Base-by-base conservation (phyloP, 2,797 vertebrate species). In the Cheirogaleus major region DNA sequence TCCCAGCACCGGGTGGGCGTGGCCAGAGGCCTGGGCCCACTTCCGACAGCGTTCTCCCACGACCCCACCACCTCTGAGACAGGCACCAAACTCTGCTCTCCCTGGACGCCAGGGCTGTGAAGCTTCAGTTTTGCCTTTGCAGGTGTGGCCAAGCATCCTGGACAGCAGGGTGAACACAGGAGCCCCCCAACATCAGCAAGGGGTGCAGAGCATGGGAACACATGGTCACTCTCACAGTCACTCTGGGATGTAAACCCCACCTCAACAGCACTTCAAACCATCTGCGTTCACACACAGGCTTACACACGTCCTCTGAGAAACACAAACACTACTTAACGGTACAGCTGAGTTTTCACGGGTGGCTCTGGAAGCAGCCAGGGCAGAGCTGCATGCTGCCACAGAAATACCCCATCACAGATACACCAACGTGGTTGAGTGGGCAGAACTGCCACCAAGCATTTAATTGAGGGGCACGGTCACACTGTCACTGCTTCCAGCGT, bases 201-300 rank as follows among this genome's bases (percentile, higher is more conserved):
- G 15, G 63, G 32, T 65, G 20, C 27, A 35, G 4, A 8, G 15
- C 30, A 55, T 27, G 57, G 57, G 48, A 12, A 35, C 0, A 1
- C 2, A 14, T 3, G 8, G 65, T n/a, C 72, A 12, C 63, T 35
- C 23, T 25, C 2, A 14, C 4, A 6, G 65, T n/a, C 72, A 12
- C 63, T 35, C 23, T 25, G 27, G 83, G 70, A 17, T 67, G 59
- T 43, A 5, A 30, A 45, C 12, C 73, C 55, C 35, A 4, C 7
- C 25, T 11, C 11, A 13, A 45, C 27, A 2, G 69, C 50, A n/a
- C 48, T 35, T 69, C 72, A 41, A 52, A 8, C 76, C 61, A 12
- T 2, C 2, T 0, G 15, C 27, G n/a, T n/a, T 30, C 1, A 50
- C 50, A 57, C 2, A n/a, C 5, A 50, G n/a, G 50, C 25, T 72